phyloP scores from a whole-genome alignment of 2,888 invertebrate species.

The Ligdia adustata region DNA sequence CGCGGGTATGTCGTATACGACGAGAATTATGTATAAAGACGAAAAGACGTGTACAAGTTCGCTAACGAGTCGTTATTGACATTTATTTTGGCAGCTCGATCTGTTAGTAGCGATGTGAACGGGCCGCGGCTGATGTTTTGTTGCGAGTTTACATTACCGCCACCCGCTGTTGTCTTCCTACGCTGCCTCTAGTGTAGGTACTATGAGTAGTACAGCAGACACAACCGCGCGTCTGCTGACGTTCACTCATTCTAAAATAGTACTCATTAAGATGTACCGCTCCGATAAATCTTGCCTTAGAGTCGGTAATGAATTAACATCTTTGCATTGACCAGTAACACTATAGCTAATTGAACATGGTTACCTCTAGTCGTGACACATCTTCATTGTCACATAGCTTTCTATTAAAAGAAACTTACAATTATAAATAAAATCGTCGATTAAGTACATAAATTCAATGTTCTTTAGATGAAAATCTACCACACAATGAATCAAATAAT shows the following conservation, averaged over 20 bases:
- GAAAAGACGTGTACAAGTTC: conserved; percentile 40
- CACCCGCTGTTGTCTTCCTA: conserved; percentile 57
- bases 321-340: conserved; percentile 29
- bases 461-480: no score
- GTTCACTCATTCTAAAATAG: conserved; percentile 56
- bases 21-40: conserved; percentile 23
- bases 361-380: conserved; percentile 15
- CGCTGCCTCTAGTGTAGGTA: conserved; percentile 38
- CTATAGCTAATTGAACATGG: conserved; percentile 19
- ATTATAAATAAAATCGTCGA: no score
- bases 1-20: conserved; percentile 24
- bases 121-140: conserved; percentile 51
- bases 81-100: conserved; percentile 60
- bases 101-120: conserved; percentile 42
- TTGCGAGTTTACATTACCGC: conserved; percentile 55
- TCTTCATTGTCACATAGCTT: neutral
- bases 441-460: no score
- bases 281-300: conserved; percentile 37
- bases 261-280: conserved; percentile 53
- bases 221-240: conserved; percentile 53
- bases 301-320: conserved; percentile 34
- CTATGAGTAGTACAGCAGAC: conserved; percentile 37
- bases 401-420: conserved; percentile 1
- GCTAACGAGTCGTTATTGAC: conserved; percentile 57
- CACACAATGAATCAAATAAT: conserved; percentile 8